Evolutionary conservation across 2,113 vertebrate genomes (phyloP), one percentile per base, ranked within the genome.

Genomic region (Pycnonotus jocosus): DNA sequence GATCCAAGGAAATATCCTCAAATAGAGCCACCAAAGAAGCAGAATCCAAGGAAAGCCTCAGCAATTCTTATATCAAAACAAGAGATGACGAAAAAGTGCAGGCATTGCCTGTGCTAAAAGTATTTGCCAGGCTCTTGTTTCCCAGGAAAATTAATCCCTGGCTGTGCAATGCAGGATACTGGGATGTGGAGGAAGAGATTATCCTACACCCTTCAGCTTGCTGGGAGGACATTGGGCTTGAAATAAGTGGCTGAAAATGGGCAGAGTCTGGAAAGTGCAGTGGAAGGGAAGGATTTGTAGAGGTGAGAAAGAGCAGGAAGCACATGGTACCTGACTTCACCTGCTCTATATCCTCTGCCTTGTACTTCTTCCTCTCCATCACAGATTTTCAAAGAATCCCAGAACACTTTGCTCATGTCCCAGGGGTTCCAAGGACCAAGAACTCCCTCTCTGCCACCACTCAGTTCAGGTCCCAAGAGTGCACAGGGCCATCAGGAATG

Each of bases 311-410:
- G 21, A 50, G 3, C 1, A 0, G 48, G 23, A 15, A 22, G 27
- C 6, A 1, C 1, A 1, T 4, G 15, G n/a, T 28, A 21, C 19
- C 21, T 9, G 23, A 30, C 7, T 8, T 74, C 37, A 71, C 76
- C 76, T 82, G 10, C n/a, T 51, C n/a, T 13, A 3, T 2, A 5
- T 19, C 3, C 22, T 40, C 22, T 25, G 35, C 57, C 17, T 37
- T 0, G 0, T 8, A 2, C 8, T 38, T 24, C 7, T 18, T 18
- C 33, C 44, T 19, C 19, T 50, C 30, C 5, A 3, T 40, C 15
- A 40, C 30, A 81, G 19, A 42, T 48, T 40, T 48, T 69, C 30
- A n/a, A 22, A 48, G 44, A 58, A 82, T 4, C 10, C 10, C 10
- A 21, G 16, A 37, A 44, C 3, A 53, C 1, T 12, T 21, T 8